Percentiles rank a stretch among this genome's conserved stretches.
Evolutionary conservation across 1,140 invertebrate genomes (phyloP).

Genomic region (Drosophila athabasca): DNA sequence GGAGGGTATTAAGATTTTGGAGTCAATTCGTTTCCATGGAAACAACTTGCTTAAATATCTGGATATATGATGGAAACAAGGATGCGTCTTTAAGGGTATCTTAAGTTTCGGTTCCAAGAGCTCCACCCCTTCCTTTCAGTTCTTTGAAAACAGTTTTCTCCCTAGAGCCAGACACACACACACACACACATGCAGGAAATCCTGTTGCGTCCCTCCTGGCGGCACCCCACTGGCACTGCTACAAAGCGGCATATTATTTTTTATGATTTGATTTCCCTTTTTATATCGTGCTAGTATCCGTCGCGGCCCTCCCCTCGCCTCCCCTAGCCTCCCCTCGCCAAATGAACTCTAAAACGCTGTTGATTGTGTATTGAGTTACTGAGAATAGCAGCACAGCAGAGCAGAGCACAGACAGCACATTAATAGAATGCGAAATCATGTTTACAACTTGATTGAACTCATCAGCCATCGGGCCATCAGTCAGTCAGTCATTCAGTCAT

Average conservation of each 20-base stretch:
- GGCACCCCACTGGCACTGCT: constrained; percentile 19
- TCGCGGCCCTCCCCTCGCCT: not conserved
- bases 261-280: constrained; percentile 77
- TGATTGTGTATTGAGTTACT: constrained; percentile 80
- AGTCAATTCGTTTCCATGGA: no score
- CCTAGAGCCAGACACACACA: constrained; percentile 11
- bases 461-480: constrained; percentile 54
- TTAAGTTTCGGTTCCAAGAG: not conserved
- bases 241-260: constrained; percentile 74
- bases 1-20: no score
- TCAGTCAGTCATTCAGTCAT: not conserved
- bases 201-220: constrained; percentile 53
- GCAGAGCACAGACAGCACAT: constrained; percentile 30
- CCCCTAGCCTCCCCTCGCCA: constrained; percentile 19
- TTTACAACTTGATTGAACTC: constrained; percentile 81
- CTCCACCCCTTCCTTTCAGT: not conserved
- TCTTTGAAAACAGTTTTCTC: constrained; percentile 23
- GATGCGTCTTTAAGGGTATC: no score
- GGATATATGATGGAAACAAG: no score
- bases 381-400: constrained; percentile 33
- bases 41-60: no score
- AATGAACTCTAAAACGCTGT: constrained; percentile 78
- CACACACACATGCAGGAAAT: constrained; percentile 57
- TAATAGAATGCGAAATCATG: constrained; percentile 75
- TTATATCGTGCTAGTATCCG: constrained; percentile 22